Evolutionary conservation across 2,113 vertebrate genomes (phyloP).

Genomic region (Hemiscyllium ocellatum): DNA sequence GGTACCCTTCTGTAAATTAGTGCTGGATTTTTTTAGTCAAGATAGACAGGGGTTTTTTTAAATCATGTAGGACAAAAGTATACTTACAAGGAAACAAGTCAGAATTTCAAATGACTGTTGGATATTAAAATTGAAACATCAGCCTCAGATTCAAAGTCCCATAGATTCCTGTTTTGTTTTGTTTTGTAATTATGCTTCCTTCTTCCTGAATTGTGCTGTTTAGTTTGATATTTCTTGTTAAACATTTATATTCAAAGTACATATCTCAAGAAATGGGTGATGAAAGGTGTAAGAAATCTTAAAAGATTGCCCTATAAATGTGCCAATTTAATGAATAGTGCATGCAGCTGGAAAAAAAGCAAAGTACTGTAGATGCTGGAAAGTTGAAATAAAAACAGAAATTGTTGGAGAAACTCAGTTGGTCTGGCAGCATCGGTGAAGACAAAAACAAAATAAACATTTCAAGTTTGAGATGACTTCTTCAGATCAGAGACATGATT

Average conservation of each 20-base stretch:
- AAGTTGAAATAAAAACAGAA: no score
- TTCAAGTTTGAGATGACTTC: no score
- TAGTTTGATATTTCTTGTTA: background rate
- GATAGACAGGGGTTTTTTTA: background rate
- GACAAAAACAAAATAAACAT: no score
- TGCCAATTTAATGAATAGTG: background rate
- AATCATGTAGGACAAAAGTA: background rate
- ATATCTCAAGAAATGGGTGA: background rate
- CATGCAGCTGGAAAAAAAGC: background rate
- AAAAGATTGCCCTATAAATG: background rate
- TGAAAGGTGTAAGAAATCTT: background rate
- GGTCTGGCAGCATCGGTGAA: no score
- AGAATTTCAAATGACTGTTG: no score
- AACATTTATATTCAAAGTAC: background rate
- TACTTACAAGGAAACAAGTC: no score
- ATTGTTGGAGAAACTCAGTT: no score
- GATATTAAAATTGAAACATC: no score
- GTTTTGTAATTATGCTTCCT: background rate
- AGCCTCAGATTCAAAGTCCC: no score
- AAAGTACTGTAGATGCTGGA: no score
- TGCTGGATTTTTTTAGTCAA: background rate
- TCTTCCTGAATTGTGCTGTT: background rate
- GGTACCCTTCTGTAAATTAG: background rate
- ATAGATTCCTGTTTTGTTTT: no score
- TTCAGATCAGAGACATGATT: background rate